Percentiles rank a stretch among this genome's conserved stretches.
Evolutionary conservation across 1,140 invertebrate genomes (phyloP).

Genomic region (Tetranychus urticae): DNA sequence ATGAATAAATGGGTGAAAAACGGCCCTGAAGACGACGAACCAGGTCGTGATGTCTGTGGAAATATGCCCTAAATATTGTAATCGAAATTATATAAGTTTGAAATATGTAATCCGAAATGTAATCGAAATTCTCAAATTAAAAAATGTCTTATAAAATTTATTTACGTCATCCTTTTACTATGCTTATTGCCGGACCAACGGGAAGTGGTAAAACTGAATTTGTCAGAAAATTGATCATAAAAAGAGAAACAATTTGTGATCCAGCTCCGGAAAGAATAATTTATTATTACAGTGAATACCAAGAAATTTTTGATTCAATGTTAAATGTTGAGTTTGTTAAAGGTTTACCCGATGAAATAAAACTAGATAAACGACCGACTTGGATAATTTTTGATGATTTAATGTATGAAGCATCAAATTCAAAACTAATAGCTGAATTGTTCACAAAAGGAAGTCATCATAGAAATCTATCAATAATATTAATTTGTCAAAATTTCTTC

Average conservation of each 20-base stretch:
- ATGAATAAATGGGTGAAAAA: too few relatives aligned
- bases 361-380: neutral
- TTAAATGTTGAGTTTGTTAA: neutral
- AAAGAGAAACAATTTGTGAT: neutral
- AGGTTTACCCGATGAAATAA: neutral
- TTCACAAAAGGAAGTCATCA: neutral
- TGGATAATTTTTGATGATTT: neutral
- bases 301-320: neutral
- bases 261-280: neutral
- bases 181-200: neutral
- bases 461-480: neutral
- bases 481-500: neutral
- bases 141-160: neutral
- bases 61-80: too few relatives aligned
- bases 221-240: too few relatives aligned
- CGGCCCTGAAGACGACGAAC: too few relatives aligned
- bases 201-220: neutral
- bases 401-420: neutral
- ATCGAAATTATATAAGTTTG: too few relatives aligned
- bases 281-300: neutral
- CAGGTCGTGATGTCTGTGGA: too few relatives aligned
- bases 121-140: neutral
- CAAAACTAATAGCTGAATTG: neutral
- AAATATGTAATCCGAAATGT: too few relatives aligned
- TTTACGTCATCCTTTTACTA: neutral